Percentiles rank a stretch among this genome's conserved stretches.
Evolutionary conservation across 2,888 invertebrate genomes (phyloP).

Genomic region (Pyrochroa serraticornis): DNA sequence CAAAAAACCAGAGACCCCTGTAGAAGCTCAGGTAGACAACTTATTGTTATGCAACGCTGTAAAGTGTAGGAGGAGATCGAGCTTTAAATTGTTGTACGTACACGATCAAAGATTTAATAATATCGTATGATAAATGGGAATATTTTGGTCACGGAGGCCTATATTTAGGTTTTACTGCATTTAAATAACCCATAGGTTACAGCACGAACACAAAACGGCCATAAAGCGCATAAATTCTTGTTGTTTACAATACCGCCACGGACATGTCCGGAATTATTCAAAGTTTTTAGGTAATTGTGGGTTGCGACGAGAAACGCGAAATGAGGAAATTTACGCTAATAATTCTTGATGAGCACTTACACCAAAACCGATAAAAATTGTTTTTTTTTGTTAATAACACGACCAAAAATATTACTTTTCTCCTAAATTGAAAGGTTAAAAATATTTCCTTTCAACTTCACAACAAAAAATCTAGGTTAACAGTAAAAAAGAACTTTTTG

Average conservation of each 20-base stretch:
- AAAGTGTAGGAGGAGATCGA: conserved; percentile 39
- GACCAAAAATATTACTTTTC: too few species aligned
- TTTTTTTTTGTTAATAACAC: too few species aligned
- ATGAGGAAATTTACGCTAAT: too few species aligned
- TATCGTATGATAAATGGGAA: conserved; percentile 45
- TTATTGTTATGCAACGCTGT: conserved; percentile 40
- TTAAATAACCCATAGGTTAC: conserved; percentile 37
- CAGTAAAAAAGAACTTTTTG: too few species aligned
- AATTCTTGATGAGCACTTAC: too few species aligned
- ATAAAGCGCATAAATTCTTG: conserved; percentile 31
- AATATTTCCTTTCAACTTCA: too few species aligned
- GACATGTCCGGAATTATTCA: conserved; percentile 17
- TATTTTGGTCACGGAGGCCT: conserved; percentile 47
- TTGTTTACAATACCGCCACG: conserved; percentile 18
- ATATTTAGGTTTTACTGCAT: conserved; percentile 38
- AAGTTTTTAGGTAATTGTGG: not conserved
- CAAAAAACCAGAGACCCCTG: conserved; percentile 8
- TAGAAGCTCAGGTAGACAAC: conserved; percentile 29
- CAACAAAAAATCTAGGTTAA: too few species aligned
- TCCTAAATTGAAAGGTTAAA: too few species aligned
- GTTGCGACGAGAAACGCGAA: too few species aligned
- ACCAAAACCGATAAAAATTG: too few species aligned
- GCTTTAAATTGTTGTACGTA: conserved; percentile 16
- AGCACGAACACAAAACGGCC: conserved; percentile 35
- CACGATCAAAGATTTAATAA: conserved; percentile 29